Conservation (phyloP, 2,797 vertebrate species). For the Gorsachius magnificus region DNA sequence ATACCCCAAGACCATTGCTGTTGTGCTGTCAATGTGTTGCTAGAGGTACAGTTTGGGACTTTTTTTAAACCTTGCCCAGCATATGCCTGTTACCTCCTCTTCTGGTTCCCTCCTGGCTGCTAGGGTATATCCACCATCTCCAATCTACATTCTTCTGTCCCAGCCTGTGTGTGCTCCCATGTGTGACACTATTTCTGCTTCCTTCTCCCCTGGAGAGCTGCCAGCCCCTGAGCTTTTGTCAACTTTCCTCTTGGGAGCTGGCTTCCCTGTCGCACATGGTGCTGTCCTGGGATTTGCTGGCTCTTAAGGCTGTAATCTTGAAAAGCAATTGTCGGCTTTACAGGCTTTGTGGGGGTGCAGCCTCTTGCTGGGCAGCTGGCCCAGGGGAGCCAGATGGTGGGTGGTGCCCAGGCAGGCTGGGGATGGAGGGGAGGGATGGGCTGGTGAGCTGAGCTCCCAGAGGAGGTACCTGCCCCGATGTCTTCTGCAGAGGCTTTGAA, state of each 20-base stretch:
- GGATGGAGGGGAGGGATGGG: not conserved
- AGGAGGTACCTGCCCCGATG: not conserved
- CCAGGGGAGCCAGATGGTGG: not conserved
- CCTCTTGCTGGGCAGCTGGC: not conserved
- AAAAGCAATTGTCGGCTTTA: conserved; percentile 37
- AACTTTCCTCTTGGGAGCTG: not conserved
- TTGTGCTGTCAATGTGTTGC: not conserved
- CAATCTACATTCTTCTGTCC: rapidly evolving
- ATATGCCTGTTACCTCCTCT: not conserved
- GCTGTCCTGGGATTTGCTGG: not conserved
- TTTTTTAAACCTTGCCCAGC: not conserved
- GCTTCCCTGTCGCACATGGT: not conserved
- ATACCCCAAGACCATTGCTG: not conserved
- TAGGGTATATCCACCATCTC: not conserved
- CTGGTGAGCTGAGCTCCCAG: not conserved
- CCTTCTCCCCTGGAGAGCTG: not conserved
- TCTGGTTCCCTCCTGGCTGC: not conserved
- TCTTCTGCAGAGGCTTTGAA: not conserved
- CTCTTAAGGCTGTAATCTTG: conserved; percentile 25
- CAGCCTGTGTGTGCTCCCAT: not conserved
- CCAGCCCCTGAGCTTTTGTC: conserved; percentile 8
- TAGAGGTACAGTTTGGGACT: not conserved
- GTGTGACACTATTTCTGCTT: not conserved
- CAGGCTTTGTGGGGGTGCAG: not conserved
- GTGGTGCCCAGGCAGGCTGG: not conserved